Percentiles rank a stretch among this genome's conserved stretches.
Evolutionary conservation across 1,140 invertebrate species (phyloP).

Genomic region (Camponotus floridanus): DNA sequence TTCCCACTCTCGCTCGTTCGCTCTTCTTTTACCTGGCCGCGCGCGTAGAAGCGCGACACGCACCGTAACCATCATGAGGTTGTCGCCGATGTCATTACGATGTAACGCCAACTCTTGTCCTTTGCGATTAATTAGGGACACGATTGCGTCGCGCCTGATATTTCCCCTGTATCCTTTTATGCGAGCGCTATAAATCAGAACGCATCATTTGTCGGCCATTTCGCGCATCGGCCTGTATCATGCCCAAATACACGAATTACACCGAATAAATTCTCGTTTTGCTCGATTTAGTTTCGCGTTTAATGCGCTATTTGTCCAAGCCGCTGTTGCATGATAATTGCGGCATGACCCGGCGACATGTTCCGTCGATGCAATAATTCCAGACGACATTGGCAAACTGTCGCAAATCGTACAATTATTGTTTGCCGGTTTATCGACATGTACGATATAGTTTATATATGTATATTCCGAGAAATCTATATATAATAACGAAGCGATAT

Average conservation of each 20-base stretch:
- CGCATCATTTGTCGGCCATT: slow-evolving; percentile 18
- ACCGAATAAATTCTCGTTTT: slow-evolving; percentile 36
- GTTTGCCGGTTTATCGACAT: neutral
- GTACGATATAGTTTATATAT: neutral
- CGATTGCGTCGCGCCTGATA: slow-evolving; percentile 41
- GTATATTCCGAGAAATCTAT: neutral
- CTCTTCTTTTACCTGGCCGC: neutral
- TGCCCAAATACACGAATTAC: slow-evolving; percentile 25
- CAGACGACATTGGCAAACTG: slow-evolving; percentile 18
- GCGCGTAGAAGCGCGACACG: slow-evolving; percentile 3
- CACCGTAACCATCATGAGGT: slow-evolving; percentile 59
- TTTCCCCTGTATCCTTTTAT: slow-evolving; percentile 7
- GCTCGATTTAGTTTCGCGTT: slow-evolving; percentile 41
- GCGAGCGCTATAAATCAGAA: slow-evolving; percentile 27
- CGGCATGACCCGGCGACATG: slow-evolving; percentile 24
- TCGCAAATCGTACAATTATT: slow-evolving; percentile 34
- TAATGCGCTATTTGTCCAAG: slow-evolving; percentile 40
- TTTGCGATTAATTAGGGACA: slow-evolving; percentile 64
- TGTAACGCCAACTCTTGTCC: slow-evolving; percentile 42
- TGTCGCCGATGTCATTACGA: slow-evolving; percentile 61
- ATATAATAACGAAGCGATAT: neutral
- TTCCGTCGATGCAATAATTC: slow-evolving; percentile 27
- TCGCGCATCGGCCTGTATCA: neutral
- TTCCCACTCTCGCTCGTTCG: neutral
- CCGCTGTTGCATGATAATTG: slow-evolving; percentile 48